Percentiles rank a stretch among this genome's conserved stretches.
Evolutionary conservation across 2,113 vertebrate species (phyloP).

Genomic region (Tor tambroides): DNA sequence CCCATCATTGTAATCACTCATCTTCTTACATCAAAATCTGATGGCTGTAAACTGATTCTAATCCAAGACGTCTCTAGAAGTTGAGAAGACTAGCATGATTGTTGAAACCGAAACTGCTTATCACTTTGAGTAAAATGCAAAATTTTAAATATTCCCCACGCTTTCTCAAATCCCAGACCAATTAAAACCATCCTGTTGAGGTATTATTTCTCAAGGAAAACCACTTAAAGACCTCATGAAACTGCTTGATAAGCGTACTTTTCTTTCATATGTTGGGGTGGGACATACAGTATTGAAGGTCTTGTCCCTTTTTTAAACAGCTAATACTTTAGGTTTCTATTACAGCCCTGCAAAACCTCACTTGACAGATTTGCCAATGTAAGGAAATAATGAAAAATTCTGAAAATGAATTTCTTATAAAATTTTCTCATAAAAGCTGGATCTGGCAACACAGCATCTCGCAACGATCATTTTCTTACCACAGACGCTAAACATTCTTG

Average conservation of each 20-base stretch:
- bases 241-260: not conserved
- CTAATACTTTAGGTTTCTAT: not conserved
- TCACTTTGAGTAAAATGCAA: not conserved
- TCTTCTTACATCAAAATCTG: not conserved
- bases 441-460: no score
- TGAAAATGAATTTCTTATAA: no score
- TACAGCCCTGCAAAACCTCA: not conserved
- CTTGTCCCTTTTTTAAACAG: not conserved
- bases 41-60: not conserved
- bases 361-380: not conserved
- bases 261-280: not conserved
- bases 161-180: not conserved
- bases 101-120: not conserved
- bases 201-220: not conserved
- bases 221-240: not conserved
- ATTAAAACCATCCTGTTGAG: not conserved
- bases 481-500: no score
- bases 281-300: not conserved
- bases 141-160: not conserved
- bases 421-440: no score
- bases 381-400: not conserved
- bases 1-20: constrained; percentile 47
- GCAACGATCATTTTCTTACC: no score
- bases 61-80: not conserved
- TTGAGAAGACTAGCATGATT: not conserved